Percentiles rank a stretch among this genome's conserved stretches.
Conservation (phyloP, 2,113 vertebrate species). For the Cisticola juncidis region DNA sequence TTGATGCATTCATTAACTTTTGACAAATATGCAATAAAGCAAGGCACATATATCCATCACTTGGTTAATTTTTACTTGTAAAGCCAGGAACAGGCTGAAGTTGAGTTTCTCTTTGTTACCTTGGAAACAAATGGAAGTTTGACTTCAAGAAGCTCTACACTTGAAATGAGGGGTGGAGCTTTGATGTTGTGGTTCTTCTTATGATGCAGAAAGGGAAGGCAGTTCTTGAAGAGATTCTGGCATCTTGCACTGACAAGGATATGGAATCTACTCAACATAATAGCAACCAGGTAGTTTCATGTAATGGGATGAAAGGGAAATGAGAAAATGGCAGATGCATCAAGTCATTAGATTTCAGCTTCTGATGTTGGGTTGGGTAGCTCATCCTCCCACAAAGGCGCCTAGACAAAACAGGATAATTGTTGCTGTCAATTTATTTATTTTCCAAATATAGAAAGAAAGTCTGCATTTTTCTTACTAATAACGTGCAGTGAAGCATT, state of each 20-base stretch:
- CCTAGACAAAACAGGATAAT: not conserved
- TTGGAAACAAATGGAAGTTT: constrained; percentile 54
- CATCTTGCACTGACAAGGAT: not conserved
- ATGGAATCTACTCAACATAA: not conserved
- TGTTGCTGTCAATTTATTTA: not conserved
- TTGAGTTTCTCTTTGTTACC: constrained; percentile 36
- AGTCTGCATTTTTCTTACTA: not conserved
- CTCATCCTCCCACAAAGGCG: not conserved
- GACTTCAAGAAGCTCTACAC: not conserved
- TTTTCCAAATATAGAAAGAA: not conserved
- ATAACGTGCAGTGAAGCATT: not conserved
- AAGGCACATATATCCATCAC: not conserved
- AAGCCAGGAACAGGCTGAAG: not conserved
- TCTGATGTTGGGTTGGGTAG: not conserved
- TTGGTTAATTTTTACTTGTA: not conserved
- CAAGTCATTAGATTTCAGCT: not conserved
- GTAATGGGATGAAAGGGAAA: not conserved
- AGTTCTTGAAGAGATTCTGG: not conserved
- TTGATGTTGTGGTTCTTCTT: not conserved
- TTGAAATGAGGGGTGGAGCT: constrained; percentile 18
- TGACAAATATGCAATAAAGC: not conserved
- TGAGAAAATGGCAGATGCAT: not conserved
- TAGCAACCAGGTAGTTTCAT: not conserved
- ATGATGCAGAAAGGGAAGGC: not conserved
- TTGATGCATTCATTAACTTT: not conserved